Base-by-base conservation (phyloP, 2,888 invertebrate species). In the Phyllotreta striolata region DNA sequence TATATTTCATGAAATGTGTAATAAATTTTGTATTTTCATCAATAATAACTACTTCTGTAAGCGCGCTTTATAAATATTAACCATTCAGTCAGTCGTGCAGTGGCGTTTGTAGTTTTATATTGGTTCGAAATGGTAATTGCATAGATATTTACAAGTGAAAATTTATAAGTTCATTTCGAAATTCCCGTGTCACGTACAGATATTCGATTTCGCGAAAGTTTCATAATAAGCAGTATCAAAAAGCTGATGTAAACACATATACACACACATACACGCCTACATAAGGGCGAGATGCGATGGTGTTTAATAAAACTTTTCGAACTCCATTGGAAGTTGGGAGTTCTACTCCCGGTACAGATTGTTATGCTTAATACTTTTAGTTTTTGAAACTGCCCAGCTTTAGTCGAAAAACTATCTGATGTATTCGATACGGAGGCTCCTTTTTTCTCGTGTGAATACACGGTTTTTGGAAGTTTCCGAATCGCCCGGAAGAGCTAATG, bases 301-400 rank as follows among this genome's bases (percentile, higher is more conserved):
- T 56, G 56, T 56, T 56, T 56, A 56, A 56, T 56, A 56, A 56
- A 56, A 56, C 56, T 56, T 56, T 56, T 35, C 13, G 37, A 56
- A 56, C 56, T 56, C 41, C 41, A 41, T 41, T 41, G 41, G 10
- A 41, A 41, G 41, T 41, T 41, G n/a, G 41, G 41, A n/a, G 10
- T 9, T 41, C 41, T n/a, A 41, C 41, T 41, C 41, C 41, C 10
- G 24, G 24, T 24, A 24, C 10, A 41, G 41, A 41, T 41, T 41
- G 41, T 10, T n/a, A 41, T 41, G 41, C 41, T 41, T 41, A 41
- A 41, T 41, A 41, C 41, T 41, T 41, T 41, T 41, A 41, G 41
- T 41, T 41, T 41, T 41, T n/a, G n/a, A 41, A 41, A 41, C 41
- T 41, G 10, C 10, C 5, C 10, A 41, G 9, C 9, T 41, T n/a